These are phyloP conservation scores for Aspiorhynchus laticeps DNA, from an alignment of 2,113 vertebrate genomes.

Conservation along the genomic window DNA sequence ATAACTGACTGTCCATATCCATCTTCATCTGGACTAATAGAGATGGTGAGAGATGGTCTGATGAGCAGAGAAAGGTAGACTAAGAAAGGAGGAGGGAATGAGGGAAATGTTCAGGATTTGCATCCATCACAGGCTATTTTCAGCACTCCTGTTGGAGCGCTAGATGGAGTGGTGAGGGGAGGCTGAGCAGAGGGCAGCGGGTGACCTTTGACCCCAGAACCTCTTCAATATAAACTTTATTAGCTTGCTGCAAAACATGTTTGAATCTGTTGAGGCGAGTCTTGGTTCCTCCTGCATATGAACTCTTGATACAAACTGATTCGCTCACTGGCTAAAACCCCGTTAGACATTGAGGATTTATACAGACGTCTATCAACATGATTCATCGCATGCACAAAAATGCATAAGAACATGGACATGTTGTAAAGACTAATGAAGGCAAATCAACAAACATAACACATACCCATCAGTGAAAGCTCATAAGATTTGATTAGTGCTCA, in stretches of 20 bases:
- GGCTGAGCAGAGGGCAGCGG: conserved; percentile 45
- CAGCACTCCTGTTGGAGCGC: conserved; percentile 21
- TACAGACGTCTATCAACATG: conserved; percentile 3
- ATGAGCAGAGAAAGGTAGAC: conserved; percentile 38
- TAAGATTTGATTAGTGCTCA: conserved; percentile 56
- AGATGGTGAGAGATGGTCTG: conserved; percentile 51
- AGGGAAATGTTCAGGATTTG: not conserved
- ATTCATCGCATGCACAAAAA: conserved; percentile 1
- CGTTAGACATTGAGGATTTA: conserved; percentile 10
- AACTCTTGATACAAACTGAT: conserved; percentile 24
- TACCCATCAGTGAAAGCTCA: conserved; percentile 58
- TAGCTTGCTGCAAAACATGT: not conserved
- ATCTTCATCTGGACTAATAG: conserved; percentile 67
- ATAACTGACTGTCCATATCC: conserved; percentile 57
- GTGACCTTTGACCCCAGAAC: conserved; percentile 39
- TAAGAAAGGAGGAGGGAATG: not conserved
- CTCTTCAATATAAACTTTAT: conserved; percentile 33
- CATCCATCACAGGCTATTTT: conserved; percentile 49
- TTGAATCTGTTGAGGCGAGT: not conserved
- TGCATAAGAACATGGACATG: conserved; percentile 12
- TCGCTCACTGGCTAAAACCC: not conserved
- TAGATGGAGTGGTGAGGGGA: conserved; percentile 56
- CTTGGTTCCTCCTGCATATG: conserved; percentile 26
- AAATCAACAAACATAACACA: conserved; percentile 41
- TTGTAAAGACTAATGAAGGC: conserved; percentile 38